Percentiles rank a stretch among this genome's conserved stretches.
phyloP scores from a whole-genome alignment of 2,797 vertebrate genomes.

The Calcarius lapponicus region DNA sequence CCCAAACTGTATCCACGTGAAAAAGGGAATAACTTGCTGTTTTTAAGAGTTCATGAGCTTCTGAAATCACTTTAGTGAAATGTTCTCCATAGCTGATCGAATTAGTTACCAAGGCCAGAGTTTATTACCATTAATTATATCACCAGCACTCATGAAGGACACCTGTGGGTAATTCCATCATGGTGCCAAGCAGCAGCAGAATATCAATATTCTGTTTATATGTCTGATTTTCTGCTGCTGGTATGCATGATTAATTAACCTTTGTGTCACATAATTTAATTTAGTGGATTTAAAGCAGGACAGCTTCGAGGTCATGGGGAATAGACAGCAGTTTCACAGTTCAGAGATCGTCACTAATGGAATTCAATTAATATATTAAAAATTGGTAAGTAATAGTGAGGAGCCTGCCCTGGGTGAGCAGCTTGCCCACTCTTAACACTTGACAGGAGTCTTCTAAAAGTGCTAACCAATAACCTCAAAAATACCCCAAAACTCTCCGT shows the following conservation, averaged over 20 bases:
- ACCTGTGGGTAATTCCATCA: constrained; percentile 62
- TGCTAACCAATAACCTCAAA: background rate
- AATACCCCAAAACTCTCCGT: background rate
- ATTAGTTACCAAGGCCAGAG: constrained; percentile 46
- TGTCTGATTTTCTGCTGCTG: constrained; percentile 46
- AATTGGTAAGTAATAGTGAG: constrained; percentile 18
- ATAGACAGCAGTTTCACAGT: constrained; percentile 46
- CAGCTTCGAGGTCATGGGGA: constrained; percentile 6
- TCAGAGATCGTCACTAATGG: constrained; percentile 29
- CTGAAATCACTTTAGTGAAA: constrained; percentile 29
- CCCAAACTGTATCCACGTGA: background rate
- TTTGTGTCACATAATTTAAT: constrained; percentile 56
- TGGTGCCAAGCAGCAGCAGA: background rate
- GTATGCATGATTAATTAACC: constrained; percentile 65
- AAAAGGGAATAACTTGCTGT: background rate
- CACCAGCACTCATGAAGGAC: constrained; percentile 24
- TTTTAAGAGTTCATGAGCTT: constrained; percentile 7
- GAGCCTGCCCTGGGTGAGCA: background rate
- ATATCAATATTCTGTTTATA: constrained; percentile 71
- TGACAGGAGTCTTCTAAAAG: background rate
- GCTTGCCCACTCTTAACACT: background rate
- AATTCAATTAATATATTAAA: constrained; percentile 63
- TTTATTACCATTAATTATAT: constrained; percentile 66
- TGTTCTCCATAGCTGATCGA: background rate
- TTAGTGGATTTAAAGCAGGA: constrained; percentile 60